These are phyloP conservation scores for Rallus limicola DNA, from an alignment of 2,113 vertebrate genomes.

Conservation along the genomic window DNA sequence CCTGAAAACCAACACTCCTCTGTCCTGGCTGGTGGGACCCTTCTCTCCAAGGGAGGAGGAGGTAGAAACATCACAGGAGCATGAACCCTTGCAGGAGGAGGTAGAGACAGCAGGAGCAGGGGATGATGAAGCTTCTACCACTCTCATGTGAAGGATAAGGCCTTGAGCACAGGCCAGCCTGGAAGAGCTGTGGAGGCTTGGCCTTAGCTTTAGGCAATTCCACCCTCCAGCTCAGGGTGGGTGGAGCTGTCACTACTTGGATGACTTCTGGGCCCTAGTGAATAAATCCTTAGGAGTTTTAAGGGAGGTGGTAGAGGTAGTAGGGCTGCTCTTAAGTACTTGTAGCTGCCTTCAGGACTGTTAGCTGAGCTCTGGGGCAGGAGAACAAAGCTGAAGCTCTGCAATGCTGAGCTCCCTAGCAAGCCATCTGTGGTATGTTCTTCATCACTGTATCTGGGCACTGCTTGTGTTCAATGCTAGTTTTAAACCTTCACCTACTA, in stretches of 20 bases:
- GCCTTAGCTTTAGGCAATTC: not conserved
- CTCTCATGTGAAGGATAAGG: not conserved
- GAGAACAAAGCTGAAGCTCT: not conserved
- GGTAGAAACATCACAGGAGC: not conserved
- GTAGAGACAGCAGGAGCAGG: not conserved
- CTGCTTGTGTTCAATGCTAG: not conserved
- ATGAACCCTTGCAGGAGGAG: not conserved
- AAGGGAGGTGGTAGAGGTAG: not conserved
- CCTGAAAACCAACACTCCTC: constrained; percentile 74
- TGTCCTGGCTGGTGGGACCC: constrained; percentile 77
- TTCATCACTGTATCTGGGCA: not conserved
- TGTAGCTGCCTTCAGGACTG: not conserved
- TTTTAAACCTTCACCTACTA: not conserved
- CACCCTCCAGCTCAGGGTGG: not conserved
- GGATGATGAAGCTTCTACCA: not conserved
- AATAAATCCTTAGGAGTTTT: no score
- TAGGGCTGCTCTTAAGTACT: not conserved
- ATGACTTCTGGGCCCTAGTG: not conserved
- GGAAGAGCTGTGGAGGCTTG: not conserved
- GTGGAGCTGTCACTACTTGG: not conserved
- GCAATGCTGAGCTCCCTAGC: not conserved
- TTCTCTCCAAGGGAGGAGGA: constrained; percentile 21
- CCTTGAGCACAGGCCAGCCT: not conserved
- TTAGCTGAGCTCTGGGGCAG: not conserved
- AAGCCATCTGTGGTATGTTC: no score